These are phyloP conservation scores for Sorex fumeus DNA, from an alignment of 2,113 vertebrate genomes.

Conservation along the genomic window DNA sequence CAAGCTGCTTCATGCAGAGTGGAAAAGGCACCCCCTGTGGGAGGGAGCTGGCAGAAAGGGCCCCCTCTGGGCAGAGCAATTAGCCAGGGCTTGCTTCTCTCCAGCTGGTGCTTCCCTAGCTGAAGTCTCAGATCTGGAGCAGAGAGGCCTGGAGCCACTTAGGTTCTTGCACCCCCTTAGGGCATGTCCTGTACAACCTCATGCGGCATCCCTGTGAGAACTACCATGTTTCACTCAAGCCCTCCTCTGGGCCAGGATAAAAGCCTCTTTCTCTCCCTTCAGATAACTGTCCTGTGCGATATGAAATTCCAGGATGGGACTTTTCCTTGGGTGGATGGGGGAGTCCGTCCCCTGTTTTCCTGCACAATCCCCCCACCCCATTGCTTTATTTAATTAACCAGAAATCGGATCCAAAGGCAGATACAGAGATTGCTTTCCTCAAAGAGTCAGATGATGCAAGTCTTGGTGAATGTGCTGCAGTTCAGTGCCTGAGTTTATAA, in stretches of 20 bases:
- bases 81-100: slow-evolving; percentile 59
- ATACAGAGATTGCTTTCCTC: not conserved
- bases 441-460: not conserved
- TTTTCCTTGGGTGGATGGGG: too few species aligned
- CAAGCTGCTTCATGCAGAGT: not conserved
- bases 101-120: not conserved
- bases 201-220: not conserved
- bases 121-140: not conserved
- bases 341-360: too few species aligned
- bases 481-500: slow-evolving; percentile 1
- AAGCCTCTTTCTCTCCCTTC: not conserved
- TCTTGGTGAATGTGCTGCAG: not conserved
- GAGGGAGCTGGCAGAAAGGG: slow-evolving; percentile 40
- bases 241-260: not conserved
- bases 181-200: not conserved
- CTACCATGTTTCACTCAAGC: not conserved
- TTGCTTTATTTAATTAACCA: too few species aligned
- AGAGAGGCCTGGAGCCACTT: slow-evolving; percentile 10
- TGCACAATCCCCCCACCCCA: too few species aligned
- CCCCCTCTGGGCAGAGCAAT: slow-evolving; percentile 47
- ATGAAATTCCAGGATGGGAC: not conserved
- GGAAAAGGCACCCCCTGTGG: slow-evolving; percentile 9
- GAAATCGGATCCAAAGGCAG: not conserved
- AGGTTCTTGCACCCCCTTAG: not conserved
- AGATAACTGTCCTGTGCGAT: not conserved